Conservation (phyloP, 2,888 invertebrate species). For the Drosophila anomalipes region DNA sequence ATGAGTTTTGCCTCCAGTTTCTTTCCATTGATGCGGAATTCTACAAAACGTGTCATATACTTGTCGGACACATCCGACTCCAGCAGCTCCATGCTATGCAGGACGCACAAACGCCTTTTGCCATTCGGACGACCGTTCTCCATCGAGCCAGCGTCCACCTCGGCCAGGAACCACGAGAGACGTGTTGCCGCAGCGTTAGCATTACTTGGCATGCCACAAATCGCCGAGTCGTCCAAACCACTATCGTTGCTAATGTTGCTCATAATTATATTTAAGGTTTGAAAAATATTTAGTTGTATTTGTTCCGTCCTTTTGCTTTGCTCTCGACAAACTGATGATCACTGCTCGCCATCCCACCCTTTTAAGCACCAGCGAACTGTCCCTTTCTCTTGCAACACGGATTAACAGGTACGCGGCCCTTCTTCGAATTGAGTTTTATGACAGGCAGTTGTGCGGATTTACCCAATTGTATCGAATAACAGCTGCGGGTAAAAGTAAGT, state of each 20-base stretch:
- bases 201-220: constrained; percentile 21
- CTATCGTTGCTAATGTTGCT: constrained; percentile 69
- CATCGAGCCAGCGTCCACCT: constrained; percentile 68
- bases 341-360: constrained; percentile 5
- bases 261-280: constrained; percentile 35
- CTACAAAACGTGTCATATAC: constrained; percentile 66
- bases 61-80: constrained; percentile 67
- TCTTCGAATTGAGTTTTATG: background rate
- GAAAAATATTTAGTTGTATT: background rate
- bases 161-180: constrained; percentile 79
- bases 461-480: constrained; percentile 20
- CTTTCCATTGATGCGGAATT: constrained; percentile 62
- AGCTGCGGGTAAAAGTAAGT: constrained; percentile 10
- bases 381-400: background rate
- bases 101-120: constrained; percentile 43
- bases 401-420: constrained; percentile 25
- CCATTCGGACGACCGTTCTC: constrained; percentile 45
- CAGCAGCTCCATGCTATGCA: constrained; percentile 79
- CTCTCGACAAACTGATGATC: constrained; percentile 51
- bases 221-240: constrained; percentile 66
- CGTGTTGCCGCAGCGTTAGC: constrained; percentile 49
- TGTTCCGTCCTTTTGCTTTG: constrained; percentile 27
- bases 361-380: constrained; percentile 1
- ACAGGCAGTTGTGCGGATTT: constrained; percentile 13
- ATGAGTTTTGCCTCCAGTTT: constrained; percentile 67